Evolutionary conservation across 2,888 invertebrate species (phyloP).

Genomic region (Phyllotreta cruciferae): DNA sequence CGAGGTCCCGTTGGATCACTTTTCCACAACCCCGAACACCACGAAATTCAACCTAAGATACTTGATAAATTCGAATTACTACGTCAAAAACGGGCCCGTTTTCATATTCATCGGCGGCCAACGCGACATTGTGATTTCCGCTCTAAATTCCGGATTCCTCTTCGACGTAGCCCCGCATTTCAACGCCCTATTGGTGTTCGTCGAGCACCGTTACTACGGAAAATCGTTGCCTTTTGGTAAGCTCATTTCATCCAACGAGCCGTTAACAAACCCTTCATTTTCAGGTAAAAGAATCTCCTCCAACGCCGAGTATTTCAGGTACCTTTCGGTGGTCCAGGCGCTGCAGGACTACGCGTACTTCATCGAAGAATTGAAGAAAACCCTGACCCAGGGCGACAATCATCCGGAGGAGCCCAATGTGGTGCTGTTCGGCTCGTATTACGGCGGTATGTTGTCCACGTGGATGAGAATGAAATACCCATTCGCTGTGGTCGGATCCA

Average conservation of each 20-base stretch:
- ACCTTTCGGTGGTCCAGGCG: constrained; percentile 88
- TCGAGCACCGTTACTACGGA: constrained; percentile 97
- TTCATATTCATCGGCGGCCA: constrained; percentile 97
- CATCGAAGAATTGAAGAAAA: constrained; percentile 66
- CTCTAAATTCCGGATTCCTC: constrained; percentile 90
- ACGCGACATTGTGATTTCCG: constrained; percentile 88
- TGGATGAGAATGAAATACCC: constrained; percentile 98
- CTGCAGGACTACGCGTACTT: constrained; percentile 90
- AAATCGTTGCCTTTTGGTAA: constrained; percentile 87
- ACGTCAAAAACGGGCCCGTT: constrained; percentile 79
- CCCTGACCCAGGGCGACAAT: not conserved
- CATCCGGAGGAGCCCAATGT: too few relatives aligned
- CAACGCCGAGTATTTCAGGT: constrained; percentile 70
- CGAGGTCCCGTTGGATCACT: constrained; percentile 83
- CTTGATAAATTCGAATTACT: constrained; percentile 78
- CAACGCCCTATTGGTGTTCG: constrained; percentile 84
- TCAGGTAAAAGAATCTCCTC: too few relatives aligned
- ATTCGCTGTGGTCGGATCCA: constrained; percentile 82
- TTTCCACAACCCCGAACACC: constrained; percentile 73
- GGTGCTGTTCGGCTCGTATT: constrained; percentile 67
- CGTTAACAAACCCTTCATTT: too few relatives aligned
- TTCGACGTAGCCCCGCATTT: constrained; percentile 88
- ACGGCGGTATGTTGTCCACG: constrained; percentile 96
- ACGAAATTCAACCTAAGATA: constrained; percentile 78
- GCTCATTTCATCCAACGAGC: constrained; percentile 67